phyloP scores from a whole-genome alignment of 2,113 vertebrate genomes.

The Triplophysa rosa region DNA sequence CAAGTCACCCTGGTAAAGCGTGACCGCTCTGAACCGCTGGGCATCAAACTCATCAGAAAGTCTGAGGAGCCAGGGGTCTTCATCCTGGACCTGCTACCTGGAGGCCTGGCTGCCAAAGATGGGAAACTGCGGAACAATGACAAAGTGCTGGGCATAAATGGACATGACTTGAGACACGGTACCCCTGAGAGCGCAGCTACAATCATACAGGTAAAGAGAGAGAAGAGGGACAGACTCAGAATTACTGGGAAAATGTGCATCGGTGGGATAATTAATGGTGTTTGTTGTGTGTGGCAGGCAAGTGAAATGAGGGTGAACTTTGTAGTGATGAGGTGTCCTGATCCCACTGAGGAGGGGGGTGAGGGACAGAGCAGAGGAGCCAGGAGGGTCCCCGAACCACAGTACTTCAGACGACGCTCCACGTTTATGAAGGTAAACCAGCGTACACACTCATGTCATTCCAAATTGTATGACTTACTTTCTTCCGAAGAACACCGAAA shows the following conservation, averaged over 20 bases:
- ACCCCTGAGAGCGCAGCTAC: constrained; percentile 90
- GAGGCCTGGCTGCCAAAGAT: constrained; percentile 87
- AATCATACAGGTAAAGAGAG: constrained; percentile 85
- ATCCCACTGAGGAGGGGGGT: constrained; percentile 75
- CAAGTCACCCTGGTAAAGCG: constrained; percentile 85
- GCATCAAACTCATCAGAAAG: constrained; percentile 91
- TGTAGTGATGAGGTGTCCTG: constrained; percentile 80
- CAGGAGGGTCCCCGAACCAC: constrained; percentile 71
- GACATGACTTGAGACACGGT: constrained; percentile 87
- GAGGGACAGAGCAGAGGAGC: constrained; percentile 72
- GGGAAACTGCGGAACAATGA: constrained; percentile 87
- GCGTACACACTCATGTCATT: too few species aligned
- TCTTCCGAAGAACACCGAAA: too few species aligned
- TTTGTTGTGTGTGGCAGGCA: constrained; percentile 64
- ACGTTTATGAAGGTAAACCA: constrained; percentile 79
- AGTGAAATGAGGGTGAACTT: constrained; percentile 89
- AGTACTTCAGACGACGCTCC: constrained; percentile 78
- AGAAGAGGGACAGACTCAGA: neutral
- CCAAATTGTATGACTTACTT: too few species aligned
- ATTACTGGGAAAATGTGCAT: neutral
- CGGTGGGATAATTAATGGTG: neutral
- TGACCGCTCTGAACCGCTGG: constrained; percentile 81
- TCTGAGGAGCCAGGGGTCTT: constrained; percentile 87
- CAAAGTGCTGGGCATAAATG: constrained; percentile 89
- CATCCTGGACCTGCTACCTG: constrained; percentile 85